A percentile compares a stretch with the other conserved stretches of the same genome.
These are phyloP conservation scores for Haliclystus octoradiatus DNA, from an alignment of 30 jellyfish, hydroid and myxozoan genomes.

Conservation along the genomic window DNA sequence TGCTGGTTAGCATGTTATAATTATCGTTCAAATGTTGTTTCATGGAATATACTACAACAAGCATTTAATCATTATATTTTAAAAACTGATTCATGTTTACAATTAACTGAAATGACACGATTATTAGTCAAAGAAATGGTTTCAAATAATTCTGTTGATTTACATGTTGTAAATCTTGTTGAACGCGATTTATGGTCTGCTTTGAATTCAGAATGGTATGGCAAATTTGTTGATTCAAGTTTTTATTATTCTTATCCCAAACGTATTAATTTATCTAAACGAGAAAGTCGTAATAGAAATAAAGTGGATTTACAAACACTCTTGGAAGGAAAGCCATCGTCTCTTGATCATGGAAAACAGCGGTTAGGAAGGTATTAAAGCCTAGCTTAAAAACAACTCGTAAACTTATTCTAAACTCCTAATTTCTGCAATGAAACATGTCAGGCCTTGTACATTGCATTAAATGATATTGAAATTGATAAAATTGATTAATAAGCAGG, in stretches of 20 bases:
- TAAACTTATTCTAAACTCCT: too few relatives aligned
- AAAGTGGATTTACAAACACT: neutral
- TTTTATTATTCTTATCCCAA: constrained; percentile 44
- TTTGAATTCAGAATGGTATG: constrained; percentile 59
- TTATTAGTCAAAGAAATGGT: constrained; percentile 38
- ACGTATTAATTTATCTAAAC: neutral
- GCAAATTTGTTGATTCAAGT: constrained; percentile 53
- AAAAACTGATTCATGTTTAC: constrained; percentile 56
- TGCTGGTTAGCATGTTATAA: constrained; percentile 58
- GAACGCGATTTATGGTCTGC: constrained; percentile 55
- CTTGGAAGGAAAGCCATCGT: constrained; percentile 2
- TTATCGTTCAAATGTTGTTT: constrained; percentile 26
- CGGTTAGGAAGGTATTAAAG: too few relatives aligned
- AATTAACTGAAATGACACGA: constrained; percentile 58
- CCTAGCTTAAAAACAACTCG: too few relatives aligned
- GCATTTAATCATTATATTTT: constrained; percentile 67
- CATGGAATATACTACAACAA: constrained; percentile 30
- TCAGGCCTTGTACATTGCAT: too few relatives aligned
- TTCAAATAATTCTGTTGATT: constrained; percentile 49
- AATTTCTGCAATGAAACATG: too few relatives aligned
- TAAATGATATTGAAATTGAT: too few relatives aligned
- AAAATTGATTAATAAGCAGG: too few relatives aligned
- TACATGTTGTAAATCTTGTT: constrained; percentile 39
- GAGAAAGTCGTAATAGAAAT: constrained; percentile 1
- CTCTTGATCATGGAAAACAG: too few relatives aligned